Evolutionary conservation across 2,888 invertebrate species (phyloP).

Genomic region (Acheta domesticus): DNA sequence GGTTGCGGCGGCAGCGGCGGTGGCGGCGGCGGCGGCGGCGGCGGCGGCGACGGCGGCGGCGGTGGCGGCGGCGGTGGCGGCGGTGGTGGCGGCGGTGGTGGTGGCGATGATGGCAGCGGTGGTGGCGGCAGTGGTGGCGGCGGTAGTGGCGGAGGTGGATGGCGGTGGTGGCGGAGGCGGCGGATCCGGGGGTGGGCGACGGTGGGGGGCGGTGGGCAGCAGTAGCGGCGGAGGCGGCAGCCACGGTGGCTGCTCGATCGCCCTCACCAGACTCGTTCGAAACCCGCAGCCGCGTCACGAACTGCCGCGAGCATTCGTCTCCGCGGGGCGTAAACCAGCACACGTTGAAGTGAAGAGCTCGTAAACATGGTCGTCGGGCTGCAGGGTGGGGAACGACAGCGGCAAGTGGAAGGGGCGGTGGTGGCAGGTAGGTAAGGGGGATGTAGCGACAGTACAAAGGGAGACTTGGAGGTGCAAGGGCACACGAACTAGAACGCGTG

Average conservation of each 20-base stretch:
- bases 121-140: too few relatives aligned
- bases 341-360: neutral
- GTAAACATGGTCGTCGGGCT: neutral
- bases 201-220: too few relatives aligned
- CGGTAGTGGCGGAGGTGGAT: too few relatives aligned
- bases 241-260: neutral
- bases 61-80: too few relatives aligned
- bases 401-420: neutral
- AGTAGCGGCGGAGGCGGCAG: neutral
- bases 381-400: neutral
- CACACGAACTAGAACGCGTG: too few relatives aligned
- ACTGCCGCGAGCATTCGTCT: conserved; percentile 10
- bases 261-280: neutral
- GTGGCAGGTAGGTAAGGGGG: neutral
- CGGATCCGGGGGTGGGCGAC: too few relatives aligned
- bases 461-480: neutral
- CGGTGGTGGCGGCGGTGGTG: neutral
- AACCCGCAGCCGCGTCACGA: neutral
- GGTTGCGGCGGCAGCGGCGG: too few relatives aligned
- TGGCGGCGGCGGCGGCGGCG: too few relatives aligned
- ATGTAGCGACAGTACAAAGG: neutral
- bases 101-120: too few relatives aligned
- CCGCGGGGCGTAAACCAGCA: neutral
- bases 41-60: too few relatives aligned
- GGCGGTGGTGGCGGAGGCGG: too few relatives aligned